Base-by-base conservation (phyloP, 2,113 vertebrate genomes). In the Pipra filicauda region DNA sequence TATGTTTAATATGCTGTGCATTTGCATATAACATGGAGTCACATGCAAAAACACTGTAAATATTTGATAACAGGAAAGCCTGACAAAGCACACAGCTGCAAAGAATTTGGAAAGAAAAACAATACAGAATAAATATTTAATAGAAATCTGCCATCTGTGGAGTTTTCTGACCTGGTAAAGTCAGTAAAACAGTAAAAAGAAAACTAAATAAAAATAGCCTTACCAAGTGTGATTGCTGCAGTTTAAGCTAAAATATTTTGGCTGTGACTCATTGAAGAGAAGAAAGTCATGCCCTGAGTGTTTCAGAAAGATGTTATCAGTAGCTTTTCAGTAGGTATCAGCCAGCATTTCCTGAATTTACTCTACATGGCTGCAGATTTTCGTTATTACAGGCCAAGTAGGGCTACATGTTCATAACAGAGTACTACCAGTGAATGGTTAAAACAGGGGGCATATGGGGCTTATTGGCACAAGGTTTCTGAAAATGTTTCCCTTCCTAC, bases 41-140 rank as follows among this genome's bases (percentile, higher is more conserved):
- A 74, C 46, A 46, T 54, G 64, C 28, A 85, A 82, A 80, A 74
- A 8, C 54, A 86, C 41, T 65, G 80, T 55, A 97, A 98, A 96
- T 96, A 96, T 97, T 97, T 97, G 67, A 44, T 76, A 93, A 91
- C 1, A 83, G 76, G 85, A 72, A 97, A 94, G 81, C 65, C 20
- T 35, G 41, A 72, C 43, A 84, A 77, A 70, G 67, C n/a, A 74
- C 23, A 77, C 46, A 94, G 44, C 30, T 62, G 65, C n/a, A 81
- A 82, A 61, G 31, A 61, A 67, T 93, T 91, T 78, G 13, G 19
- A 78, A 85, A 67, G 86, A 84, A 87, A 48, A 11, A 5, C 48
- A 85, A 52, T 27, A 37, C 3, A 85, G 11, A 39, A n/a, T 89
- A 81, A 88, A 69, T 84, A 82, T 83, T 90, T 89, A 64, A 86